Base-by-base conservation (phyloP, 37 sponge, comb jelly and placozoan species). In the Haliclona indistincta region DNA sequence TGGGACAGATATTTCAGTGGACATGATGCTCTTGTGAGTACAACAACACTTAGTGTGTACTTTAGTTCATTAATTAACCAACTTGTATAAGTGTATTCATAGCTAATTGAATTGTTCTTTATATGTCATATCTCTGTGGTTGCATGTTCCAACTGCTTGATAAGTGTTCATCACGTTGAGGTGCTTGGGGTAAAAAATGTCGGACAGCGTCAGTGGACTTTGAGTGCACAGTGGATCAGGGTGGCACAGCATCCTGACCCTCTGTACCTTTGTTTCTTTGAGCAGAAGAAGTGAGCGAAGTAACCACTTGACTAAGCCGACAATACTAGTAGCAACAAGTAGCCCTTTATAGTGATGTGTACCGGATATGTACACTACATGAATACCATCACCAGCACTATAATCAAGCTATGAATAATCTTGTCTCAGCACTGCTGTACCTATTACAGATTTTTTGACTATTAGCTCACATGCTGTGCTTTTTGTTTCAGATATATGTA, bases 1-100 rank as follows among this genome's bases (percentile, higher is more conserved):
- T 87, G 88, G 88, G 35, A 61, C 39, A 87, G 43, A 58, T 87
- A 87, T 43, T 81, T 45, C 43, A 38, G 29, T 38, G 39, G 70
- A 6, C 35, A 38, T 23, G 40, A 68, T 30, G 56, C 39, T 7
- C 19, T 68, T 19, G 80, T 79, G 47, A 79, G 70, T 42, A 78
- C 4, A 10, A 23, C 5, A 36, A 63, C 51, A 2, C 71, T 64
- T 30, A 61, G 63, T n/a, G 77, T 67, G 36, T 22, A 68, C 0
- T 58, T 78, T 32, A 78, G 69, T 55, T 11, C n/a, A 56, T n/a
- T 30, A 11, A 20, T 8, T 8, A 10, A 64, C 15, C 15, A 23
- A 11, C 25, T n/a, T 20, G 15, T n/a, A n/a, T n/a, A n/a, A n/a
- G n/a, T n/a, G n/a, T n/a, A n/a, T n/a, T n/a, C n/a, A n/a, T 10